phyloP scores from a whole-genome alignment of 2,113 vertebrate genomes.

The Cyprinus carpio region DNA sequence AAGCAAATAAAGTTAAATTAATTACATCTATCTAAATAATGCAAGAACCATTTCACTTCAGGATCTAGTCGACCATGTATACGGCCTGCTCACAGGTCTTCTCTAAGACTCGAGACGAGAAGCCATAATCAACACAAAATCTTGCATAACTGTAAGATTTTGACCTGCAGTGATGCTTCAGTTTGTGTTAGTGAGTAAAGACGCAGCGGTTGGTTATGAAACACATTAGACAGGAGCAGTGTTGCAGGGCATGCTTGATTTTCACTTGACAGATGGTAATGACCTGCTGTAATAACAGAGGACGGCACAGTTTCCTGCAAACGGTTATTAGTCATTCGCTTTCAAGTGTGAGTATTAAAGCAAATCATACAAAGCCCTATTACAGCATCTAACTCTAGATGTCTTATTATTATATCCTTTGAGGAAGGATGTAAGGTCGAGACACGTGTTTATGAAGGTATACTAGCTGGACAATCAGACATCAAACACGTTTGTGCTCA shows the following conservation, averaged over 20 bases:
- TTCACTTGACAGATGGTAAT: conserved; percentile 8
- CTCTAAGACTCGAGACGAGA: background rate
- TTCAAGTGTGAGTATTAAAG: conserved; percentile 39
- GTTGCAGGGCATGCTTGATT: background rate
- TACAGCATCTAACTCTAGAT: conserved; percentile 28
- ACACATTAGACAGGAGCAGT: background rate
- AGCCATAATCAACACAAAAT: background rate
- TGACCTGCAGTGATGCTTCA: background rate
- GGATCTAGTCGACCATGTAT: no score
- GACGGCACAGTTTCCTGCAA: conserved; percentile 38
- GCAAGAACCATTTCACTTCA: no score
- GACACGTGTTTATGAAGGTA: background rate
- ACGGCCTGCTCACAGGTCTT: background rate
- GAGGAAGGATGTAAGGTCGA: background rate
- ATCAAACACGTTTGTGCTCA: background rate
- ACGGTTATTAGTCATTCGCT: conserved; percentile 37
- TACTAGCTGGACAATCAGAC: background rate
- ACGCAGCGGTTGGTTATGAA: background rate
- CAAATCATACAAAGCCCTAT: conserved; percentile 25
- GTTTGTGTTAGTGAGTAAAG: conserved; percentile 27
- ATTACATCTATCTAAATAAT: no score
- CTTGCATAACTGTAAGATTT: background rate
- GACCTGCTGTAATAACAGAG: conserved; percentile 18
- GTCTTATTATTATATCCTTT: conserved; percentile 11
- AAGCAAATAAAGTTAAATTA: no score